Base-by-base conservation (phyloP, 2,888 invertebrate genomes). In the Drosophila monieri region DNA sequence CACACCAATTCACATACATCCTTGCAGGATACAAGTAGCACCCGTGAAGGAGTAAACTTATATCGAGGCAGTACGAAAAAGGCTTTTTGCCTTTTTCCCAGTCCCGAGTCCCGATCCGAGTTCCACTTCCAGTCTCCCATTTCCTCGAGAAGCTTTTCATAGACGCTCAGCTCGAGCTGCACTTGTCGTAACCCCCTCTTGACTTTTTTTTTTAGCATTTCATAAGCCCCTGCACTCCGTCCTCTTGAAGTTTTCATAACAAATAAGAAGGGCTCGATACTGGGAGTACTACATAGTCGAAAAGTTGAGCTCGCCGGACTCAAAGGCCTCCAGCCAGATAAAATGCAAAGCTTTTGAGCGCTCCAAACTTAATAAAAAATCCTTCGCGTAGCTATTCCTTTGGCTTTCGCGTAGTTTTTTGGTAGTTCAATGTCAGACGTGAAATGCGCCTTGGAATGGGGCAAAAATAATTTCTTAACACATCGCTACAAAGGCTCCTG, bases 221-320 rank as follows among this genome's bases (percentile, higher is more conserved):
- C 62, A 57, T 49, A 12, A 32, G 52, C 44, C 15, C n/a, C 61
- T 27, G 43, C 15, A 18, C 41, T 41, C 10, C 6, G 27, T 53
- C 47, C 59, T 51, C 73, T 76, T 69, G 37, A 80, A 85, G 83
- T 74, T 81, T 80, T 74, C 69, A 74, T 72, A 87, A 77, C 81
- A 81, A 84, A 80, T 78, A 84, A 84, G 72, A 67, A 76, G 66
- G 62, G 61, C 78, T 78, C 81, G 78, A 87, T 84, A 74, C 78
- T 76, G 64, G 68, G 78, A 80, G 74, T 73, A n/a, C 35, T 73
- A 2, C 35, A n/a, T n/a, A 65, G 81, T 71, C 81, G 68, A 59
- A 87, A 81, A 81, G 76, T 86, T 80, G 64, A 66, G 81, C 64
- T 46, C 49, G 49, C 5, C 43, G 12, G 9, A 12, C 56, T 59